Evolutionary conservation across 2,797 vertebrate species (phyloP).

Genomic region (Sylvilagus floridanus): DNA sequence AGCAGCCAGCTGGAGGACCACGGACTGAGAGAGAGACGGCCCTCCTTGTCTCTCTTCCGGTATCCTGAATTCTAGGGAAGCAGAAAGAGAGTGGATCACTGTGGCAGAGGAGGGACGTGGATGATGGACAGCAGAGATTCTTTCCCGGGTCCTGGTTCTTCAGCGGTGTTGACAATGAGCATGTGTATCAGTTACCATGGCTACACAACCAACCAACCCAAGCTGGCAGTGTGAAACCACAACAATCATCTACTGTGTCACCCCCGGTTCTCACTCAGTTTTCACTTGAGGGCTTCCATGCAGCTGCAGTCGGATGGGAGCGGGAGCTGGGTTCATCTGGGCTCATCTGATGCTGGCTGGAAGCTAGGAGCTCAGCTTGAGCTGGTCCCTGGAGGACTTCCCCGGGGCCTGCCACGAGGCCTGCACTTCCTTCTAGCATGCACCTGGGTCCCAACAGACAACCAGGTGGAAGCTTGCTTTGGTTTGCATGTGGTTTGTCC

Average conservation of each 20-base stretch:
- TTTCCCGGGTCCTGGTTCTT: neutral
- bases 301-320: neutral
- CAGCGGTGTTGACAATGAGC: neutral
- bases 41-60: neutral
- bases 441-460: neutral
- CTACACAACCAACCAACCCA: neutral
- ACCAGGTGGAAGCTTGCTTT: neutral
- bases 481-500: too few relatives aligned
- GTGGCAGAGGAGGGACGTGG: neutral
- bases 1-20: neutral
- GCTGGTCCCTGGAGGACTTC: neutral
- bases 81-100: neutral
- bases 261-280: neutral
- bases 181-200: neutral
- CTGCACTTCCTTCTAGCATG: slow-evolving; percentile 2
- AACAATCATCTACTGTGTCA: neutral
- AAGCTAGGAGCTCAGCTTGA: neutral
- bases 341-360: neutral
- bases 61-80: neutral
- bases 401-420: neutral
- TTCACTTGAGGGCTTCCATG: neutral
- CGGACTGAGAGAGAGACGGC: neutral
- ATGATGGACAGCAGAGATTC: neutral
- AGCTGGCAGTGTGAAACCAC: neutral
- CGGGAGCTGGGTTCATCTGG: neutral